These are phyloP conservation scores for Calycopis cecrops DNA, from an alignment of 1,140 invertebrate species.

Conservation along the genomic window DNA sequence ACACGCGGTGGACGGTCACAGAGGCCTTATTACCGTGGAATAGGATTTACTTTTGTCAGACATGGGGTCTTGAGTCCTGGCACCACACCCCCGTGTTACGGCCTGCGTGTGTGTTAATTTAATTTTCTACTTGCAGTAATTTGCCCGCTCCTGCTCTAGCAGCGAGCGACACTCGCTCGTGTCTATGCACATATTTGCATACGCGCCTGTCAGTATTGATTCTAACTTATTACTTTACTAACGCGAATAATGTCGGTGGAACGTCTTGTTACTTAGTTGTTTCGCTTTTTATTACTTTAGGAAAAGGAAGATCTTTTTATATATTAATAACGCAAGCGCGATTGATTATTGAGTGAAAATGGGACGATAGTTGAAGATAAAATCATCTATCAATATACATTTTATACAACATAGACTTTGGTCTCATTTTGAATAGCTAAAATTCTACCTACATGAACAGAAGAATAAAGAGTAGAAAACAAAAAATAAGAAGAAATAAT, in stretches of 20 bases:
- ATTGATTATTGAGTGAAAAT: too few species aligned
- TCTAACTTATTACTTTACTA: not conserved
- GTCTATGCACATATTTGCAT: slow-evolving; percentile 42
- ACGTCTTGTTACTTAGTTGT: not conserved
- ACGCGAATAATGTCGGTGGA: not conserved
- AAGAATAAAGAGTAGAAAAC: too few species aligned
- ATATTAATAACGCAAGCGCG: too few species aligned
- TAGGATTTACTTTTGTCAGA: slow-evolving; percentile 21
- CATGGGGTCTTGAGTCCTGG: slow-evolving; percentile 32
- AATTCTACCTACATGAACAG: too few species aligned
- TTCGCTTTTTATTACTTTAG: not conserved
- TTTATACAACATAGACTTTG: too few species aligned
- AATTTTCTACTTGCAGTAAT: slow-evolving; percentile 70
- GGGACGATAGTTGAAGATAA: too few species aligned
- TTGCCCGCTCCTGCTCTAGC: slow-evolving; percentile 43
- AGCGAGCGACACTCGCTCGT: too few species aligned
- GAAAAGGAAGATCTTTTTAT: not conserved
- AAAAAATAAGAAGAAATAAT: too few species aligned
- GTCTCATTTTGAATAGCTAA: too few species aligned
- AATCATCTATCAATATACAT: too few species aligned
- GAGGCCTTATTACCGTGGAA: slow-evolving; percentile 5
- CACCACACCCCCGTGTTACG: slow-evolving; percentile 40
- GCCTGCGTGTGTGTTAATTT: slow-evolving; percentile 68
- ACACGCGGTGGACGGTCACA: slow-evolving; percentile 17
- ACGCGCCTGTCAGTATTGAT: slow-evolving; percentile 12